These are phyloP conservation scores for Agriopis aurantiaria DNA, from an alignment of 2,888 invertebrate species.

Conservation along the genomic window DNA sequence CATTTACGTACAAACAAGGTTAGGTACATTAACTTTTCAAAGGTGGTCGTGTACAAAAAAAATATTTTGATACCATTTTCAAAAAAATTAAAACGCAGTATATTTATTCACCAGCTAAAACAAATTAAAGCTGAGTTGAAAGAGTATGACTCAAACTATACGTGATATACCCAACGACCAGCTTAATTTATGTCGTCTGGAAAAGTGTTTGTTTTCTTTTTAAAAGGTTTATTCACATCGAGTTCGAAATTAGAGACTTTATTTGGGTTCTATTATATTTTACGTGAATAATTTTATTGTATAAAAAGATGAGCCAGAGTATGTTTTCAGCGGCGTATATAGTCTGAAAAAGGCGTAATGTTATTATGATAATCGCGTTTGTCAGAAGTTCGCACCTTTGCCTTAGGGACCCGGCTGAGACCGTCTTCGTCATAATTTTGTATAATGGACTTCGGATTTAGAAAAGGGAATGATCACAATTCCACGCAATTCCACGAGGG, in stretches of 20 bases:
- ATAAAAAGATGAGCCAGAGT: slow-evolving; percentile 16
- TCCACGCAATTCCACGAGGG: slow-evolving; percentile 58
- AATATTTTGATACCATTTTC: not conserved
- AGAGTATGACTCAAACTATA: slow-evolving; percentile 38
- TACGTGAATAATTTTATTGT: slow-evolving; percentile 12
- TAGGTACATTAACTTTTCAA: too few species aligned
- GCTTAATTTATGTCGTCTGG: slow-evolving; percentile 46
- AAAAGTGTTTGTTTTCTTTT: slow-evolving; percentile 42
- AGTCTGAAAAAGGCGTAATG: slow-evolving; percentile 33
- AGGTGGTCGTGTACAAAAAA: not conserved
- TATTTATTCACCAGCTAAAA: slow-evolving; percentile 5
- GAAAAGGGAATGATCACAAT: slow-evolving; percentile 63
- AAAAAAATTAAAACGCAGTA: not conserved
- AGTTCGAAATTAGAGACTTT: slow-evolving; percentile 20
- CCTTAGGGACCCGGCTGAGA: slow-evolving; percentile 35
- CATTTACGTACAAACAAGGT: too few species aligned
- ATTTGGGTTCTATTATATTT: slow-evolving; percentile 6
- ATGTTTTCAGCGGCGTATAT: slow-evolving; percentile 30
- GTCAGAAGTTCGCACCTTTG: slow-evolving; percentile 49
- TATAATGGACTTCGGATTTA: slow-evolving; percentile 62
- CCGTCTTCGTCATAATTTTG: slow-evolving; percentile 54
- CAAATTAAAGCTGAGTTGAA: slow-evolving; percentile 36
- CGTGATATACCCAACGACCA: slow-evolving; percentile 17
- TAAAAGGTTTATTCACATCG: slow-evolving; percentile 40
- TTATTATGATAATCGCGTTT: slow-evolving; percentile 50